These are phyloP conservation scores for Thunnus albacares DNA, from an alignment of 2,797 vertebrate species.

Conservation along the genomic window DNA sequence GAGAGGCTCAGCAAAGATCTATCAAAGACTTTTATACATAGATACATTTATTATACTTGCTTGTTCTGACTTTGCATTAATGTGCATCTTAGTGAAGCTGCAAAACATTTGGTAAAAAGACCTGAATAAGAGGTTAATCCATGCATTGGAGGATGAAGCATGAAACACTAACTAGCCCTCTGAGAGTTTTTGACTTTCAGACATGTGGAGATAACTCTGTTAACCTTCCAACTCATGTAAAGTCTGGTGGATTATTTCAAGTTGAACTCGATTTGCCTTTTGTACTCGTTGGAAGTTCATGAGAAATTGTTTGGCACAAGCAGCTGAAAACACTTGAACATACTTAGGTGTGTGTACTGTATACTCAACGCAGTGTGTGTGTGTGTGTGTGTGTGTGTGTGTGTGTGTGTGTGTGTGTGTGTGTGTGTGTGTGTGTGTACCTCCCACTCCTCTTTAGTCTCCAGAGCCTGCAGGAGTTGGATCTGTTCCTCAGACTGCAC, in stretches of 20 bases:
- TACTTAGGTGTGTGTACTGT: not conserved
- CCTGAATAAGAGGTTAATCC: conserved; percentile 3
- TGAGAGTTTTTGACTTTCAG: conserved; percentile 5
- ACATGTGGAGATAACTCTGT: not conserved
- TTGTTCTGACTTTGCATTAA: not conserved
- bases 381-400: conserved; percentile 14
- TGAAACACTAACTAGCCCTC: not conserved
- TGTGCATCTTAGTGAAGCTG: not conserved
- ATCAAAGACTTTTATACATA: not conserved
- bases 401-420: conserved; percentile 22
- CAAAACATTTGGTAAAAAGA: not conserved
- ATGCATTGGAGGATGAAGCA: too few species aligned
- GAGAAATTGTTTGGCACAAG: conserved; percentile 22
- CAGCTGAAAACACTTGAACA: conserved; percentile 18
- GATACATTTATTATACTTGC: not conserved
- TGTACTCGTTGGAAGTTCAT: not conserved
- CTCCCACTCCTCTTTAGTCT: conserved; percentile 62
- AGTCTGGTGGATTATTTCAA: not conserved
- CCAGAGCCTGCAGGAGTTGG: conserved; percentile 75
- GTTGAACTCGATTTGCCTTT: conserved; percentile 12
- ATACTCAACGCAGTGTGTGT: not conserved
- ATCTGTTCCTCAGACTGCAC: conserved; percentile 77
- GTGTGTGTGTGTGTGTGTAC: conserved; percentile 51
- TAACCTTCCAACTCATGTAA: conserved; percentile 3
- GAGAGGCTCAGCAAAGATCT: not conserved